Percentiles rank a stretch among this genome's conserved stretches.
phyloP scores from a whole-genome alignment of 2,113 vertebrate genomes.

The Natator depressus region DNA sequence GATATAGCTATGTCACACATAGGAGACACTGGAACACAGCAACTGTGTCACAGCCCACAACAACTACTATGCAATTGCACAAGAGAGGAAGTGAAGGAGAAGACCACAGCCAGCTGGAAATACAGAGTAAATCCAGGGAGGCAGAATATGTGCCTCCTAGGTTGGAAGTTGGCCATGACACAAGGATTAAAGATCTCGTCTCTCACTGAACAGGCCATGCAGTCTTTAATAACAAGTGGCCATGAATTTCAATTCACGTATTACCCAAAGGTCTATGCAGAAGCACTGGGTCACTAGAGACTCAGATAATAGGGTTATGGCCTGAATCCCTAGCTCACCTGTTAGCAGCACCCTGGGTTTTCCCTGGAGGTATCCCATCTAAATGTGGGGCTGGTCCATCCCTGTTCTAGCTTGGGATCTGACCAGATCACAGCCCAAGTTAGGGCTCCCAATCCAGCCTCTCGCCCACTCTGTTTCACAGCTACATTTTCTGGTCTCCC shows the following conservation, averaged over 20 bases:
- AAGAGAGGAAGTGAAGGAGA: neutral
- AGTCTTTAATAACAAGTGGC: neutral
- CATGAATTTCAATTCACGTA: neutral
- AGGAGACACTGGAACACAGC: neutral
- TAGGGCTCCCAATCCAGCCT: neutral
- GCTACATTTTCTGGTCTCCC: neutral
- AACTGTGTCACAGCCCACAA: neutral
- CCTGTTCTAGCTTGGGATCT: neutral
- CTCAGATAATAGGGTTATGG: neutral
- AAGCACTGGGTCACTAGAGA: neutral
- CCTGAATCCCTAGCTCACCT: neutral
- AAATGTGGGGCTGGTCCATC: neutral
- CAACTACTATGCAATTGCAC: neutral
- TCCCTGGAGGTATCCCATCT: neutral
- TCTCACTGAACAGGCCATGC: neutral
- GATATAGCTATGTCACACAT: neutral
- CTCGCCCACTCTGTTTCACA: neutral
- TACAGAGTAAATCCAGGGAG: neutral
- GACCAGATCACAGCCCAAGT: neutral
- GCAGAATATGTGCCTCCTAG: neutral
- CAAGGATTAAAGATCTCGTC: neutral
- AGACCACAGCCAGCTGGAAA: neutral
- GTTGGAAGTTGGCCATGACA: neutral
- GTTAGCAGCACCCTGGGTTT: neutral
- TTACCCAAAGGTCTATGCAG: neutral